phyloP scores from a whole-genome alignment of 2,888 invertebrate genomes.

The Lordiphosa fenestrarum region DNA sequence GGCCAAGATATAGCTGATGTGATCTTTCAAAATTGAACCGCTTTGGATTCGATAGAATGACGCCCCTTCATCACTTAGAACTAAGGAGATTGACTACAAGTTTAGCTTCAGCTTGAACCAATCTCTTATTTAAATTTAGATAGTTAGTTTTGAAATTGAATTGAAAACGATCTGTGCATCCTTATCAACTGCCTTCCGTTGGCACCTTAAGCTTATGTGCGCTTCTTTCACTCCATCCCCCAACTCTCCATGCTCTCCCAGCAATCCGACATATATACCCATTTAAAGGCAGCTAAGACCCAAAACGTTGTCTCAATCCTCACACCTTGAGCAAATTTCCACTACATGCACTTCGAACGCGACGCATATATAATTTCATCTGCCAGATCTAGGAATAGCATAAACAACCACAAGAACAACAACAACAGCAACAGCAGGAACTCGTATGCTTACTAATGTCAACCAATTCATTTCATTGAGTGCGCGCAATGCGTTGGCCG shows the following conservation, averaged over 20 bases:
- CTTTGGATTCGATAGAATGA: too few relatives aligned
- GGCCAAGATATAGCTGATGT: too few relatives aligned
- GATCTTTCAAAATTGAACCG: too few relatives aligned
- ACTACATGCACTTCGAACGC: constrained; percentile 13
- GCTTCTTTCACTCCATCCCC: constrained; percentile 11
- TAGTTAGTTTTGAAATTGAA: too few relatives aligned
- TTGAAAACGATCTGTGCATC: too few relatives aligned
- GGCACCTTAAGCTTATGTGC: constrained; percentile 32
- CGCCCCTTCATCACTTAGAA: too few relatives aligned
- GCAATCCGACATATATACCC: constrained; percentile 72
- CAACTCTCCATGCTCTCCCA: constrained; percentile 49
- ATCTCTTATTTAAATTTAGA: too few relatives aligned
- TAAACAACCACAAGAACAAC: constrained; percentile 24
- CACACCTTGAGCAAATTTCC: constrained; percentile 42
- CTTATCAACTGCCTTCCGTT: constrained; percentile 14
- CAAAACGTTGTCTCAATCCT: constrained; percentile 66
- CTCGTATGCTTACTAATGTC: constrained; percentile 58
- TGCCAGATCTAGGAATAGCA: constrained; percentile 32
- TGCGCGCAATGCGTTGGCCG: constrained; percentile 68
- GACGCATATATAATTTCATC: constrained; percentile 39
- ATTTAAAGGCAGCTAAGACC: constrained; percentile 71
- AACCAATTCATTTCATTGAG: constrained; percentile 74
- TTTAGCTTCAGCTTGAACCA: too few relatives aligned
- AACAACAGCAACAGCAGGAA: constrained; percentile 10
- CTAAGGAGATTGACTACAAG: too few relatives aligned